Evolutionary conservation across 2,113 vertebrate genomes (phyloP), one percentile per base, ranked within the genome.

Genomic region (Alligator mississippiensis): DNA sequence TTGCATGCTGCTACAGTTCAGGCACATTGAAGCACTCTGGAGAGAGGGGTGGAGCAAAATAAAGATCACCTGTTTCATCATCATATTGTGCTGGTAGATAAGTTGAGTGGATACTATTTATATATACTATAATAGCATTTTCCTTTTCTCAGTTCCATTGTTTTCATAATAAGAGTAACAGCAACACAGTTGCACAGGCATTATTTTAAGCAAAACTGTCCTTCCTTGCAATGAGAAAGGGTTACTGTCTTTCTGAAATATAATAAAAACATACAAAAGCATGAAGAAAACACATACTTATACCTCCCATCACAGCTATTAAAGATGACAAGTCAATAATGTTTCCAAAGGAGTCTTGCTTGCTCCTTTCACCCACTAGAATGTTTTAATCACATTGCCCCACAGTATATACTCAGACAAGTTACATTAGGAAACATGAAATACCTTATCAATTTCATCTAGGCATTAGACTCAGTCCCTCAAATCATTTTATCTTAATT

Each of bases 401-500:
- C 87, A 59, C 47, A 93, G 28, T 24, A 80, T n/a, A 72, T 77
- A 80, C 90, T 90, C 74, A 92, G 60, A 86, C 11, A 19, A 17
- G 61, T 94, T 92, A 59, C 57, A 83, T 91, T 84, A 91, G 54
- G 77, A 95, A 87, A 92, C 70, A 68, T 57, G 76, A 78, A 94
- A 92, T 34, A 78, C 63, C 61, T 77, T 94, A 86, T 95, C 92
- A 18, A 76, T 93, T 92, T 95, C 4, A 77, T 90, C 76, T 83
- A 95, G 57, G 89, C 76, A 24, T 68, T 87, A 82, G 82, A 87
- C 25, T 74, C 87, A 92, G 25, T 80, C 90, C 66, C 78, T 84
- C 59, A 79, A 91, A 5, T 94, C 55, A 68, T 34, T 87, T 75
- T 87, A 93, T 93, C 17, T 64, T 90, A 28, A 86, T 93, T 91